A percentile compares a stretch with the other conserved stretches of the same genome.
Evolutionary conservation across 2,888 invertebrate species (phyloP).

Genomic region (Hyalella azteca): DNA sequence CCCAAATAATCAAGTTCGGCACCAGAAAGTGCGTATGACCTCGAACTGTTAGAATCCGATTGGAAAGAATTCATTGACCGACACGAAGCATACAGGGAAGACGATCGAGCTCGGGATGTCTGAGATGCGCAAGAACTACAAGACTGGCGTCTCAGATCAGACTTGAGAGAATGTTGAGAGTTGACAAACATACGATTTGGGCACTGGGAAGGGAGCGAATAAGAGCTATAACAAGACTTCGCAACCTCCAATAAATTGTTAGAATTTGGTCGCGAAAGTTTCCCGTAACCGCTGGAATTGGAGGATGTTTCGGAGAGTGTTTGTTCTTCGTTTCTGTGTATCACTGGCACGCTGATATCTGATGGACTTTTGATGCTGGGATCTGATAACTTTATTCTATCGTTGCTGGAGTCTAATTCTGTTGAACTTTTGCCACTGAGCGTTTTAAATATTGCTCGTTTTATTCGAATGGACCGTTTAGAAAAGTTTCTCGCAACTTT

Average conservation of each 20-base stretch:
- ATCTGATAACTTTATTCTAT: no score
- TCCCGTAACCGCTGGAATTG: neutral
- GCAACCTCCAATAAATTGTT: neutral
- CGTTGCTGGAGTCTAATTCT: neutral
- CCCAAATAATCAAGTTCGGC: neutral
- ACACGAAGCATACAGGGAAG: slow-evolving; percentile 1
- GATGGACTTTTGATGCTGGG: neutral
- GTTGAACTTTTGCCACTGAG: neutral
- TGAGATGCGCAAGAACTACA: slow-evolving; percentile 1
- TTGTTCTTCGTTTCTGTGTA: no score
- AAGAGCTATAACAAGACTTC: neutral
- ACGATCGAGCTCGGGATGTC: neutral
- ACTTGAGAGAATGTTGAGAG: neutral
- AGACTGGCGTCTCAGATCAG: neutral
- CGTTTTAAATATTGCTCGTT: neutral
- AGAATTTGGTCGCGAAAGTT: no score
- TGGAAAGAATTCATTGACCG: neutral
- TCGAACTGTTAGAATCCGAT: neutral
- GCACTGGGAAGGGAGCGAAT: neutral
- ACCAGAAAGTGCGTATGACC: neutral
- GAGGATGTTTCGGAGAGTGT: neutral
- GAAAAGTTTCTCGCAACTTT: neutral
- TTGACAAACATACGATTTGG: neutral
- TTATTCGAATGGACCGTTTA: neutral
- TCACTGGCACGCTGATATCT: neutral